Conservation (phyloP, 2,888 invertebrate species). For the Conus canariensis region DNA sequence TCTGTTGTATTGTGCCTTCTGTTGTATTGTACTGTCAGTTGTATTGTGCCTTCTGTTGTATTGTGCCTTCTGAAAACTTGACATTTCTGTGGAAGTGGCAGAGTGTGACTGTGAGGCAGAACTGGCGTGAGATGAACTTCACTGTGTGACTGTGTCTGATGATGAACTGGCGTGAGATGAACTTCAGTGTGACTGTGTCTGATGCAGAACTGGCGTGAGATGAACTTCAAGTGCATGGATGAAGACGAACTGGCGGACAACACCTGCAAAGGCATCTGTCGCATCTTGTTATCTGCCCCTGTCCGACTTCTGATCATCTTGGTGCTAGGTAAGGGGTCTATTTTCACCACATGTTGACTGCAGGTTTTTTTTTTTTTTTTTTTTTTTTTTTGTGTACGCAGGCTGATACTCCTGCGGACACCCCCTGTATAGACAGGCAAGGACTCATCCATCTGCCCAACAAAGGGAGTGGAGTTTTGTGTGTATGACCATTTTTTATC, state of each 20-base stretch:
- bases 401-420: too few relatives aligned
- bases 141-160: constrained; percentile 73
- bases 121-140: constrained; percentile 98
- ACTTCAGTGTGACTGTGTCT: background rate
- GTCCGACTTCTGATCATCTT: constrained; percentile 90
- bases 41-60: too few relatives aligned
- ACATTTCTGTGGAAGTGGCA: too few relatives aligned
- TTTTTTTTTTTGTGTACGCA: background rate
- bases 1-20: too few relatives aligned
- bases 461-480: too few relatives aligned
- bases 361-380: background rate
- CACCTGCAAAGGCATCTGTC: constrained; percentile 52
- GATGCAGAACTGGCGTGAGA: constrained; percentile 96
- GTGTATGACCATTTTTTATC: too few relatives aligned
- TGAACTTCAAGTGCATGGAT: constrained; percentile 91
- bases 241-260: constrained; percentile 59
- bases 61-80: too few relatives aligned
- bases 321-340: constrained; percentile 82
- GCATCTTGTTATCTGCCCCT: constrained; percentile 76
- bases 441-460: too few relatives aligned
- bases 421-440: too few relatives aligned
- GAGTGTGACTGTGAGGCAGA: constrained; percentile 82
- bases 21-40: too few relatives aligned
- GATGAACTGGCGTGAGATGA: too few relatives aligned
- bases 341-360: background rate